These are phyloP conservation scores for Gyps fulvus DNA, from an alignment of 2,113 vertebrate genomes.

Conservation along the genomic window DNA sequence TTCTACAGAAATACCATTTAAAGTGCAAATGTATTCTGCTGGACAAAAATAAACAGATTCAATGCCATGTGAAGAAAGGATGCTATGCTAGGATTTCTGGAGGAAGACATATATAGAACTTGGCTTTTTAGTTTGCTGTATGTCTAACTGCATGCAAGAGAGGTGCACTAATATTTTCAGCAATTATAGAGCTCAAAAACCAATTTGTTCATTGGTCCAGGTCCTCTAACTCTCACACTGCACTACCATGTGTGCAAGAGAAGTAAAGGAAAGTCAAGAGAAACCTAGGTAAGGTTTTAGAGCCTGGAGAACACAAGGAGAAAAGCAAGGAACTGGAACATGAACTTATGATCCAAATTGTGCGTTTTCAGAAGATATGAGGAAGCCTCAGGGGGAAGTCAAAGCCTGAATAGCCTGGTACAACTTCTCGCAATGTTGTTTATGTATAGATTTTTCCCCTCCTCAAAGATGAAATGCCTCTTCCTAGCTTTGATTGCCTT, in stretches of 20 bases:
- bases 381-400: not conserved
- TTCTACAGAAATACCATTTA: not conserved
- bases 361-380: not conserved
- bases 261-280: not conserved
- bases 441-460: too few species aligned
- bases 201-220: not conserved
- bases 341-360: not conserved
- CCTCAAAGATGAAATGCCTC: not conserved
- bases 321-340: not conserved
- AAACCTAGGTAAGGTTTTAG: not conserved
- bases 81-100: not conserved
- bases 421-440: not conserved
- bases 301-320: not conserved
- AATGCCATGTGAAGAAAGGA: not conserved
- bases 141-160: not conserved
- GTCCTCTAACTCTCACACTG: not conserved
- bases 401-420: not conserved
- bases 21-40: not conserved
- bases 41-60: not conserved
- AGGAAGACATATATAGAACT: not conserved
- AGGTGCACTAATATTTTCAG: not conserved
- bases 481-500: not conserved
- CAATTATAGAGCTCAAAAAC: not conserved
- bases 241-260: rapidly evolving
- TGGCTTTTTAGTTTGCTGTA: not conserved